Conservation (phyloP, 2,113 vertebrate genomes). For the Garra rufa region DNA sequence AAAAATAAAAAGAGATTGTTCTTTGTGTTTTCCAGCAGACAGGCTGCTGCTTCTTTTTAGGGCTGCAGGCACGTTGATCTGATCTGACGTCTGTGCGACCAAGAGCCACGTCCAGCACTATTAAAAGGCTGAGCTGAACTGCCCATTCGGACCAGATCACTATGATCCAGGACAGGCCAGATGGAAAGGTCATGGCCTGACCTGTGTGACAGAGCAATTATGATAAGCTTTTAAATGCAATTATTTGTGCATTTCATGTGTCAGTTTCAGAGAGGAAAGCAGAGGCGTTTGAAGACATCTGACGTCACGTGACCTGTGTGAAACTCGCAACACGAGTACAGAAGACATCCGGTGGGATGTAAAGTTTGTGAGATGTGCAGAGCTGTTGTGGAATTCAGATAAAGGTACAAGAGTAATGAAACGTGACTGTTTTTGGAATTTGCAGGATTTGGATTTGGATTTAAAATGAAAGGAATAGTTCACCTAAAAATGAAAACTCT, state of each 20-base stretch:
- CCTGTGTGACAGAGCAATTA: conserved; percentile 5
- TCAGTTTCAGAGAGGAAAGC: neutral
- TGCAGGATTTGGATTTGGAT: neutral
- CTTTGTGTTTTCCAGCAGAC: conserved; percentile 3
- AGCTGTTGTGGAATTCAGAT: neutral
- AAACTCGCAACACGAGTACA: neutral
- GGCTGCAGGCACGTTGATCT: neutral
- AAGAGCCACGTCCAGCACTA: neutral
- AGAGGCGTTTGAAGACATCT: neutral
- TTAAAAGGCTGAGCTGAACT: neutral
- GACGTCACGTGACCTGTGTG: neutral
- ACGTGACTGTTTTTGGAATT: neutral
- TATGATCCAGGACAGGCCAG: neutral
- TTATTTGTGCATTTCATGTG: neutral
- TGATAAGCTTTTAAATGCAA: conserved; percentile 4
- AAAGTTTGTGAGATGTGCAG: neutral
- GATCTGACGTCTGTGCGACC: conserved; percentile 17
- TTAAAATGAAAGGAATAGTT: neutral
- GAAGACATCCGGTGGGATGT: neutral
- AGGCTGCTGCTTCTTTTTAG: neutral
- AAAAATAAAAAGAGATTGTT: neutral
- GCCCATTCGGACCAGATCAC: conserved; percentile 8
- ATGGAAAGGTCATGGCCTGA: conserved; percentile 25
- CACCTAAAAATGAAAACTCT: too few species aligned
- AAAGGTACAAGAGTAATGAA: neutral